These are phyloP conservation scores for Agapostemon virescens DNA, from an alignment of 2,888 invertebrate genomes.

Conservation along the genomic window DNA sequence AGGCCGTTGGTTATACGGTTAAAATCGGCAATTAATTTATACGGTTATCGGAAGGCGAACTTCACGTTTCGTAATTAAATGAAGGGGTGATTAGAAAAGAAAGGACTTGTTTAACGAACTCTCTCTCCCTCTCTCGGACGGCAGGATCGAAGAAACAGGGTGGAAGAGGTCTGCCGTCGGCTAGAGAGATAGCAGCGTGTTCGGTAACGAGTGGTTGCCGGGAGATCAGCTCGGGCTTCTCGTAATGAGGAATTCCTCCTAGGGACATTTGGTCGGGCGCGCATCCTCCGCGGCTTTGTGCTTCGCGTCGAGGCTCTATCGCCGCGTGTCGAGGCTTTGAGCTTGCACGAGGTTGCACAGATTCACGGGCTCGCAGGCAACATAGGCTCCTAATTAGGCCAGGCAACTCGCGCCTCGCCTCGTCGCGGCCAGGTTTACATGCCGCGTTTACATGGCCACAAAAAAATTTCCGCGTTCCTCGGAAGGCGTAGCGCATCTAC, in stretches of 20 bases:
- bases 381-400: slow-evolving; percentile 54
- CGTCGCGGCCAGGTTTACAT: neutral
- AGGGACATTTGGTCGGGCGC: slow-evolving; percentile 43
- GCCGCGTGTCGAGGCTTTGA: slow-evolving; percentile 33
- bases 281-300: slow-evolving; percentile 46
- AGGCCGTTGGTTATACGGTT: too few relatives aligned
- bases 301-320: slow-evolving; percentile 24
- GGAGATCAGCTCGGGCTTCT: neutral
- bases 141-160: slow-evolving; percentile 23
- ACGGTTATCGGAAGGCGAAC: neutral
- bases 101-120: neutral
- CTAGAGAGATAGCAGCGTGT: neutral
- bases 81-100: neutral
- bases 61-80: neutral
- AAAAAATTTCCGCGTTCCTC: too few relatives aligned
- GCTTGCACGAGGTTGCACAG: slow-evolving; percentile 6
- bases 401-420: slow-evolving; percentile 1
- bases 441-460: too few relatives aligned
- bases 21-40: too few relatives aligned
- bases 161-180: slow-evolving; percentile 6
- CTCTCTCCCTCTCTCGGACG: neutral
- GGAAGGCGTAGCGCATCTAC: too few relatives aligned
- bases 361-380: slow-evolving; percentile 5
- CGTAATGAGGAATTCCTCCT: slow-evolving; percentile 57
- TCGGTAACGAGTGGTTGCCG: slow-evolving; percentile 2